Evolutionary conservation across 2,797 vertebrate genomes (phyloP).

Genomic region (Etheostoma nigrum): DNA sequence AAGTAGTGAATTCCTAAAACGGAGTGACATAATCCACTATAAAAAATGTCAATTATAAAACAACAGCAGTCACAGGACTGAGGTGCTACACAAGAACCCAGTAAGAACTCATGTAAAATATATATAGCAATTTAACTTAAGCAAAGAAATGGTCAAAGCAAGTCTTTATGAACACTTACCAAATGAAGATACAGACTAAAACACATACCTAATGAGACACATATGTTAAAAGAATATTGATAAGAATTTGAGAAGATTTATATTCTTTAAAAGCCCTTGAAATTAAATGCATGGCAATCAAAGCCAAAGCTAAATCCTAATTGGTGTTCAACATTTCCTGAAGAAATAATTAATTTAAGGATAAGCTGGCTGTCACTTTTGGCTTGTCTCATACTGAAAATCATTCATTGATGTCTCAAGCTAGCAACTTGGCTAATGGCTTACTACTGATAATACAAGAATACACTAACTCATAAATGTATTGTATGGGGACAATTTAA

Average conservation of each 20-base stretch:
- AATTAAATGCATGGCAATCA: not conserved
- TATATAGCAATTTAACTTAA: not conserved
- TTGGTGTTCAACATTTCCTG: not conserved
- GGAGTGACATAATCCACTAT: not conserved
- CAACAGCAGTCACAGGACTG: not conserved
- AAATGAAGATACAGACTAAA: conserved; percentile 16
- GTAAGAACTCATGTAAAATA: not conserved
- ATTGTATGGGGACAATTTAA: not conserved
- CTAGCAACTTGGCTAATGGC: not conserved
- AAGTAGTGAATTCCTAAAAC: not conserved
- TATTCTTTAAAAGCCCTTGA: not conserved
- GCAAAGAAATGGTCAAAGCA: not conserved
- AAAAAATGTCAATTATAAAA: not conserved
- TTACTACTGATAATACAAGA: not conserved
- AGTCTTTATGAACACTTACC: conserved; percentile 1
- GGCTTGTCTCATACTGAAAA: not conserved
- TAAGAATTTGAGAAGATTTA: not conserved
- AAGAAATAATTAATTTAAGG: not conserved
- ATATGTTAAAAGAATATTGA: conserved; percentile 1
- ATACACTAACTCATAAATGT: not conserved
- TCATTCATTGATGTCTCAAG: conserved; percentile 6
- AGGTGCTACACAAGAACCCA: not conserved
- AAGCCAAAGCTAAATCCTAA: not conserved
- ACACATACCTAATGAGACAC: conserved; percentile 7
- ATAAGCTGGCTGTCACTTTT: not conserved